Evolutionary conservation across 2,888 invertebrate genomes (phyloP).

Genomic region (Microctonus brassicae): DNA sequence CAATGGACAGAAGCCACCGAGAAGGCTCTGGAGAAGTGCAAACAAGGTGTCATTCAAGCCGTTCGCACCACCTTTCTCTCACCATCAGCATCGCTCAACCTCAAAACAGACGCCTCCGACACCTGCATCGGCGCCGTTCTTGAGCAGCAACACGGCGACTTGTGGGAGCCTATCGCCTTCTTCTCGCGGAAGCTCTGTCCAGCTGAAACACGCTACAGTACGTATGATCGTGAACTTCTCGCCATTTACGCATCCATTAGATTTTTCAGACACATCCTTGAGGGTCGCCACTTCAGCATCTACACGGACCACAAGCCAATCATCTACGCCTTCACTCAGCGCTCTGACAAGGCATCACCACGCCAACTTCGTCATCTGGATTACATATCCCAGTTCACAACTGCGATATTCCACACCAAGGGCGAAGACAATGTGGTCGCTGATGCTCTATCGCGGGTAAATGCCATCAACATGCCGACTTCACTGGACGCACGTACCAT

Average conservation of each 20-base stretch:
- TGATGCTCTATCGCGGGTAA: not conserved
- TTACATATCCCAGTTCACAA: slow-evolving; percentile 6
- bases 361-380: not conserved
- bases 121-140: no score
- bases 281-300: not conserved
- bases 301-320: slow-evolving; percentile 10
- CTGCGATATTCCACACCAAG: not conserved
- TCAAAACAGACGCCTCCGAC: not conserved
- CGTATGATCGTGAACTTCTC: not conserved
- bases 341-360: not conserved
- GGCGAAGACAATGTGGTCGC: slow-evolving; percentile 4
- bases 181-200: not conserved
- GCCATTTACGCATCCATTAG: not conserved
- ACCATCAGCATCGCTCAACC: not conserved
- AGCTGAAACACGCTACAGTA: slow-evolving; percentile 9
- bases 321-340: not conserved
- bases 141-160: not conserved
- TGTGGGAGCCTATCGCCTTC: not conserved
- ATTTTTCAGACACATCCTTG: not conserved
- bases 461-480: not conserved
- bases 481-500: not conserved
- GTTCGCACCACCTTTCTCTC: no score
- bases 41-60: no score
- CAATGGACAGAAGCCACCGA: no score
- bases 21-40: no score